Base-by-base conservation (phyloP, 2,888 invertebrate species). In the Chironomus tentans region DNA sequence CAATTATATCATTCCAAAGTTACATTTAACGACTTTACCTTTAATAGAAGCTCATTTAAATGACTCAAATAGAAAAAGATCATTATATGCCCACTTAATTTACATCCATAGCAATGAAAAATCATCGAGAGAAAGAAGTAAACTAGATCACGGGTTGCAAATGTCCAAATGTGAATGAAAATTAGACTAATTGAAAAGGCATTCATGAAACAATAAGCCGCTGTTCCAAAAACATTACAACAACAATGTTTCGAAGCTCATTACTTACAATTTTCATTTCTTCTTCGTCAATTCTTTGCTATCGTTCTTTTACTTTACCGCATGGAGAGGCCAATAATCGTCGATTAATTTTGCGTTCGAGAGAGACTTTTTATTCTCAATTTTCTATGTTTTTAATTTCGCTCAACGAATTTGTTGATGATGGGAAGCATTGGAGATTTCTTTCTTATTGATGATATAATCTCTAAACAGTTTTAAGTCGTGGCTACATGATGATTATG, bases 391-490 rank as follows among this genome's bases (percentile, higher is more conserved):
- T 28, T 28, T 28, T 28, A 28, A 28, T 28, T 28, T 28, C 5
- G 28, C 28, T 50, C n/a, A 15, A 50, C 15, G n/a, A 15, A 5
- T 18, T 10, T 56, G 18, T 56, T 56, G 56, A 56, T 56, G 56
- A 56, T 56, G 56, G 56, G 56, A 56, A 56, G 56, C 56, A 38
- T 4, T 56, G 56, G 56, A 24, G 13, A 24, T n/a, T n/a, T n/a
- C n/a, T n/a, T n/a, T n/a, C n/a, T n/a, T n/a, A n/a, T n/a, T n/a
- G 65, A 65, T 65, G 65, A 65, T 65, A 65, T 65, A 65, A 65
- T 65, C 65, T 65, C 24, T 7, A 22, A 65, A 65, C 65, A 24
- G 65, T 65, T 65, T 65, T 65, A 56, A 56, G 56, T 56, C 56
- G 65, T 65, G 24, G 18, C 24, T 65, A 13, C 21, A 15, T 56